Base-by-base conservation (phyloP, 2,888 invertebrate genomes). In the Metellina segmentata region DNA sequence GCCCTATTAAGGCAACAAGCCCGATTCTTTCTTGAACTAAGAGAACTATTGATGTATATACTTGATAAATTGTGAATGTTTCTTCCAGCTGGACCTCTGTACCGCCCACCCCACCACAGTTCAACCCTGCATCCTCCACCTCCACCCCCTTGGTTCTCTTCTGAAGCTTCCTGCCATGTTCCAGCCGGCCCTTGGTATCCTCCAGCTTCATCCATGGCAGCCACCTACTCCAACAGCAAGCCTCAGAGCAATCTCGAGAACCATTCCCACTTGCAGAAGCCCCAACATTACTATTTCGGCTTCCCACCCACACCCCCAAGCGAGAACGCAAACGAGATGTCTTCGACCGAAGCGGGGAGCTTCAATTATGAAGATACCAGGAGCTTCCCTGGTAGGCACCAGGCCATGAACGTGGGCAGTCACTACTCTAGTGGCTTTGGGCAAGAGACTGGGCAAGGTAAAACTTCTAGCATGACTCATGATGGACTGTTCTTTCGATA, bases 271-370 rank as follows among this genome's bases (percentile, higher is more conserved):
- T 20, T 71, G 0, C 86, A 83, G 51, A 90, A 86, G 19, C 20
- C 90, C 0, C 74, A 75, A 1, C 81, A 85, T 51, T 91, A 79
- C 61, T 91, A 87, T 20, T 87, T 87, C 74, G 87, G 91, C 11
- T 91, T 91, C 20, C 91, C 91, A 7, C 91, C 91, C 6, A 91
- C 91, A 6, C 91, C 91, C 0, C 91, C 91, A 16, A 77, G 81
- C 20, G 91, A 90, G 13, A 69, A 70, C 8, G 4, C 74, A 6
- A 51, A n/a, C 5, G 88, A 88, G 19, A 49, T 49, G 5, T 0
- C 81, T 0, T 20, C 70, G 16, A 49, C 53, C 19, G 81, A 88
- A 11, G 61, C 48, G 13, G 71, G 53, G 1, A 49, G 13, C 61
- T 79, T 53, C 19, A n/a, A 20, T 8, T 87, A 91, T 51, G 91